These are phyloP conservation scores for Steinernema scapterisci DNA, from an alignment of 2,888 invertebrate genomes.

Conservation along the genomic window DNA sequence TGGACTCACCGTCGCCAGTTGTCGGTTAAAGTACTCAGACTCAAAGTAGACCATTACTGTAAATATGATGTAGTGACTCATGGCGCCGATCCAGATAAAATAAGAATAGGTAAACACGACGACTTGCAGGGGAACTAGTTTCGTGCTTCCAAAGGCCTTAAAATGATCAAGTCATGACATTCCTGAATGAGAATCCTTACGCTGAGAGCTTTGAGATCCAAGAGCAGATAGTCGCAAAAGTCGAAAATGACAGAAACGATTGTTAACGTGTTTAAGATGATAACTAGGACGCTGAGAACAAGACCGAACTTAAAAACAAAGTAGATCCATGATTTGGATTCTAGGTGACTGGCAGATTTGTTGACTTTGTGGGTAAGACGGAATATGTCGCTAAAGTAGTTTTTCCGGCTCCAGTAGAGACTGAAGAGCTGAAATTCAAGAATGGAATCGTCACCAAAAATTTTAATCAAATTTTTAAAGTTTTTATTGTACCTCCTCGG, in stretches of 20 bases:
- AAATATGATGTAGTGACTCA: neutral
- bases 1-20: constrained; percentile 19
- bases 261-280: neutral
- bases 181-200: neutral
- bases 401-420: constrained; percentile 36
- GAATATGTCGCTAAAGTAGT: constrained; percentile 31
- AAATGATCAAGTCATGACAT: no score
- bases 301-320: constrained; percentile 23
- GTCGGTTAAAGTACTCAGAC: constrained; percentile 4
- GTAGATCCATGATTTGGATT: constrained; percentile 17
- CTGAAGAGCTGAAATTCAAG: constrained; percentile 20
- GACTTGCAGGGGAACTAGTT: neutral
- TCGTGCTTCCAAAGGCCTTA: constrained; percentile 1
- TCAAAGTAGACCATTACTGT: constrained; percentile 12
- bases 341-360: constrained; percentile 33
- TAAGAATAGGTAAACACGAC: neutral
- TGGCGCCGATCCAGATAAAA: constrained; percentile 3
- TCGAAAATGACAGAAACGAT: neutral
- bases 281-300: neutral
- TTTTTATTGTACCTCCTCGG: no score
- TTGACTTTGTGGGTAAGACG: constrained; percentile 22
- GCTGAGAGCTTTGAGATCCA: neutral
- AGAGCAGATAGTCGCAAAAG: neutral
- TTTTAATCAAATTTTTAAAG: no score
- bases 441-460: neutral